Conservation (phyloP, 92 coral and sea anemone species). For the Umimayanthus kanabou region DNA sequence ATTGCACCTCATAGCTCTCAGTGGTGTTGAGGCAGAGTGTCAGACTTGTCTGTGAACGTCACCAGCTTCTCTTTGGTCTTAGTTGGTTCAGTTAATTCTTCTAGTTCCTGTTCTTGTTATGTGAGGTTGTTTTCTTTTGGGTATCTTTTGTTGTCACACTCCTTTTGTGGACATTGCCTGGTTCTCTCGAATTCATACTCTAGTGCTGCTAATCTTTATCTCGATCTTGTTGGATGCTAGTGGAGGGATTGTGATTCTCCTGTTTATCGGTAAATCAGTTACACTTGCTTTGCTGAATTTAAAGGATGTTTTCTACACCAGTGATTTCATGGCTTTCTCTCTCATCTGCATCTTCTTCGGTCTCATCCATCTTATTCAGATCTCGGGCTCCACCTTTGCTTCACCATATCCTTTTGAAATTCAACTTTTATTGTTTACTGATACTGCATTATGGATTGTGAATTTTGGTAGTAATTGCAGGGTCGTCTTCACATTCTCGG, state of each 20-base stretch:
- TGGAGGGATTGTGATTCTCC: neutral
- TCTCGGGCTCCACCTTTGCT: neutral
- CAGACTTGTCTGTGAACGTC: slow-evolving; percentile 6
- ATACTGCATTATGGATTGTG: neutral
- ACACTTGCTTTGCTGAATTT: neutral
- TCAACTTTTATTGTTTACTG: neutral
- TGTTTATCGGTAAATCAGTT: neutral
- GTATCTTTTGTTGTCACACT: slow-evolving; percentile 11
- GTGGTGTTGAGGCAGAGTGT: slow-evolving; percentile 22
- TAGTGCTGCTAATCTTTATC: slow-evolving; percentile 19
- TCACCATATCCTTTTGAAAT: neutral
- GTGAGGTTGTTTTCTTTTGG: slow-evolving; percentile 22
- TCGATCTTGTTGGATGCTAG: slow-evolving; percentile 6
- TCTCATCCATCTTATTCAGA: neutral
- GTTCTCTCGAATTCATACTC: slow-evolving; percentile 11
- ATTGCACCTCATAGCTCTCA: slow-evolving; percentile 22
- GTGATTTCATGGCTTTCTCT: neutral
- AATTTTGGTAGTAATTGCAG: neutral
- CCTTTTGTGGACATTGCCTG: neutral
- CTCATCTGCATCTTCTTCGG: neutral
- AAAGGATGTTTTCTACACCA: neutral
- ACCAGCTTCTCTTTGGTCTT: neutral
- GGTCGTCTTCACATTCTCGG: neutral
- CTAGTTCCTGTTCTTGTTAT: neutral
- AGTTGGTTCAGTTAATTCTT: slow-evolving; percentile 1